Conservation (phyloP, 2,888 invertebrate genomes). For the Eupithecia vulgata region DNA sequence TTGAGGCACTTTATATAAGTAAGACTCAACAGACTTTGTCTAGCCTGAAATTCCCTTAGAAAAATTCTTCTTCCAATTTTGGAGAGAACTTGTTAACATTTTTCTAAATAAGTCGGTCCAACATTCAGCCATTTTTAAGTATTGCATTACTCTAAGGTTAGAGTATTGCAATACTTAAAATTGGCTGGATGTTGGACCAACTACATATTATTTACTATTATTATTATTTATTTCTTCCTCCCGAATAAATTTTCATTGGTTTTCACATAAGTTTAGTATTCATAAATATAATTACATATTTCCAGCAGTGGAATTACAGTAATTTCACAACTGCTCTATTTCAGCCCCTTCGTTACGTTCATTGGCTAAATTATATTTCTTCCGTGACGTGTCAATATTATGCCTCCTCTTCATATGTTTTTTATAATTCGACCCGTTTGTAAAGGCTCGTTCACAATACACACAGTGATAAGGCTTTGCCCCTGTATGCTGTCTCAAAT, state of each 20-base stretch:
- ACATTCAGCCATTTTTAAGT: not conserved
- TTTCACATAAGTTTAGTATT: not conserved
- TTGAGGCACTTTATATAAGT: conserved; percentile 3
- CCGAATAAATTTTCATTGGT: not conserved
- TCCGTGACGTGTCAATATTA: conserved; percentile 72
- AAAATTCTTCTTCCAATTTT: not conserved
- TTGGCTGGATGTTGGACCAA: no score
- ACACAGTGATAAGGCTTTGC: conserved; percentile 75
- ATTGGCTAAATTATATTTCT: conserved; percentile 55
- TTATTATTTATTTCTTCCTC: no score
- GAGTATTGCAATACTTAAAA: no score
- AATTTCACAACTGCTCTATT: conserved; percentile 11
- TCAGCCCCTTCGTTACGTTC: conserved; percentile 43
- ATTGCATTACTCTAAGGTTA: not conserved
- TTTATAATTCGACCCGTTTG: conserved; percentile 78
- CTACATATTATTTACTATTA: no score
- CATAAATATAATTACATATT: not conserved
- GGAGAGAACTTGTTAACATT: not conserved
- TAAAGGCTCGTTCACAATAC: conserved; percentile 74
- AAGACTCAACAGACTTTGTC: not conserved
- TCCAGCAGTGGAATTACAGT: not conserved
- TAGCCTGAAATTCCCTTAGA: not conserved
- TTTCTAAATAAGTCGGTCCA: not conserved
- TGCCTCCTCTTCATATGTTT: conserved; percentile 79
- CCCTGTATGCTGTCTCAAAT: conserved; percentile 77